These are phyloP conservation scores for Sebastes reedi DNA, from an alignment of 2,797 vertebrate genomes.

Conservation along the genomic window DNA sequence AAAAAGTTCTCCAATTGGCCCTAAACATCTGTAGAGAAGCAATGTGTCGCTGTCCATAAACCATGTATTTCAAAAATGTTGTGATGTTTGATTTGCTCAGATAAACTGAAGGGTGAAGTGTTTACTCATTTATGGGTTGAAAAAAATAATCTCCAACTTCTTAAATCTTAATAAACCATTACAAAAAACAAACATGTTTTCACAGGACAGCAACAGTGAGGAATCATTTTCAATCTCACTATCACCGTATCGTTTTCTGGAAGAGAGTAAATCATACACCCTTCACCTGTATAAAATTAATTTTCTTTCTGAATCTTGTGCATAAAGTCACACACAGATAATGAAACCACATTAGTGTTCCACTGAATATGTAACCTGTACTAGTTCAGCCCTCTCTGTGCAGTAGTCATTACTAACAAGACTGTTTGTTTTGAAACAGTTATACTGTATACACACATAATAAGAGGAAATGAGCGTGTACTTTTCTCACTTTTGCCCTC, in stretches of 20 bases:
- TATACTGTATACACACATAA: constrained; percentile 66
- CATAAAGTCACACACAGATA: constrained; percentile 3
- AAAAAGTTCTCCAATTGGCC: background rate
- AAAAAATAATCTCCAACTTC: background rate
- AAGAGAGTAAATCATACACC: background rate
- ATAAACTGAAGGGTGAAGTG: background rate
- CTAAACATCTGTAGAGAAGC: background rate
- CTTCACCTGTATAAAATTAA: background rate
- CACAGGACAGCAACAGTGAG: background rate
- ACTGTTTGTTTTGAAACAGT: constrained; percentile 73
- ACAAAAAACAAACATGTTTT: background rate
- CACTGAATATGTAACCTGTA: constrained; percentile 28
- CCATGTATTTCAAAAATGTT: background rate
- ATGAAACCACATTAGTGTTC: constrained; percentile 42
- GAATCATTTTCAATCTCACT: background rate
- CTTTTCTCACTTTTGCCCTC: constrained; percentile 74
- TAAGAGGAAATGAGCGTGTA: constrained; percentile 74
- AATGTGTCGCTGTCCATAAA: background rate
- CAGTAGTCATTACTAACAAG: constrained; percentile 57
- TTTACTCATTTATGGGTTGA: background rate
- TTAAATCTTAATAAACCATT: background rate
- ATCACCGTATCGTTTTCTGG: background rate
- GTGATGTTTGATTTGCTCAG: background rate
- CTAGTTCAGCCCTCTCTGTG: constrained; percentile 19
- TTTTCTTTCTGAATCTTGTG: background rate